Evolutionary conservation across 1,140 invertebrate species (phyloP).

Genomic region (Drosophila kikkawai): DNA sequence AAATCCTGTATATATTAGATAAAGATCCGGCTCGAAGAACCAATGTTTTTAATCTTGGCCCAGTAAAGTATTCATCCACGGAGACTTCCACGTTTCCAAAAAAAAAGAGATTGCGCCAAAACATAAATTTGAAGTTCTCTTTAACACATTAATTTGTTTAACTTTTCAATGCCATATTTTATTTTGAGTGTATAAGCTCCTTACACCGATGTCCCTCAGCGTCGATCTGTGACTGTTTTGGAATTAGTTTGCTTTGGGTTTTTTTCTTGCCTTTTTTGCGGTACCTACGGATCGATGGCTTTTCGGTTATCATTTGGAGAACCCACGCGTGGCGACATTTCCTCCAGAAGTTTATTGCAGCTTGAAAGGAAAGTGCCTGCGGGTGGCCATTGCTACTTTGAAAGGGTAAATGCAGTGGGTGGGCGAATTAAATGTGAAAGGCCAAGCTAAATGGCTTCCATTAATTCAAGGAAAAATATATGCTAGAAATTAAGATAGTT

Average conservation of each 20-base stretch:
- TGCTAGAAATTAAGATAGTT: not conserved
- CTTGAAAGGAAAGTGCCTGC: slow-evolving; percentile 59
- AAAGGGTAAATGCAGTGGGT: slow-evolving; percentile 31
- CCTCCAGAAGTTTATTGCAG: slow-evolving; percentile 31
- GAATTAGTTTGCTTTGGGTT: slow-evolving; percentile 41
- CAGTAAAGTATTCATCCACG: no score
- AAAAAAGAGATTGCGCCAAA: no score
- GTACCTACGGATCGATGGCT: slow-evolving; percentile 63
- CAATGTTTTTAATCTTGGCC: not conserved
- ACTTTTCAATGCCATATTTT: not conserved
- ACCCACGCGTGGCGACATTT: slow-evolving; percentile 74
- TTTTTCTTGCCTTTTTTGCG: slow-evolving; percentile 35
- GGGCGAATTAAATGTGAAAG: slow-evolving; percentile 12
- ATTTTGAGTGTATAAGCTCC: slow-evolving; percentile 2
- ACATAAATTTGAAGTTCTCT: no score
- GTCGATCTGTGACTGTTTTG: slow-evolving; percentile 28
- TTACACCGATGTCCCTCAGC: not conserved
- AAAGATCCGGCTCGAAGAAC: not conserved
- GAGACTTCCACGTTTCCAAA: no score
- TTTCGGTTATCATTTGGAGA: slow-evolving; percentile 76
- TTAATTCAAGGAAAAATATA: not conserved
- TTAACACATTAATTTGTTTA: no score
- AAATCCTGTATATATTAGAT: not conserved
- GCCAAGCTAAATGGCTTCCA: not conserved
- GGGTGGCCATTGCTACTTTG: slow-evolving; percentile 46